These are phyloP conservation scores for Entomobrya multifasciata DNA, from an alignment of 2,888 invertebrate species.

Conservation along the genomic window DNA sequence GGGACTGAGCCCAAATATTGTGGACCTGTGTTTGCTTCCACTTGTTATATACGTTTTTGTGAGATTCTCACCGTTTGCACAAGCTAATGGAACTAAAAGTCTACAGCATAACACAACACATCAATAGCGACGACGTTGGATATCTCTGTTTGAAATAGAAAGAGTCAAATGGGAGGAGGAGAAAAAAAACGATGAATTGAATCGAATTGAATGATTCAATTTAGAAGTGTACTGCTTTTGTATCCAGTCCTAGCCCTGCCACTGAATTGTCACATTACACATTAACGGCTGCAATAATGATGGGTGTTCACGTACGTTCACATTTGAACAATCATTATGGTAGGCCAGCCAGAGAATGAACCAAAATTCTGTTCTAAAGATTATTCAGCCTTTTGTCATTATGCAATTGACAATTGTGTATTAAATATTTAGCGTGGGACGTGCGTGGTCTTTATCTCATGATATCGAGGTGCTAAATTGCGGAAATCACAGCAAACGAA, in stretches of 20 bases:
- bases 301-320: conserved; percentile 34
- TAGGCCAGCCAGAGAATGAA: too few relatives aligned
- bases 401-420: background rate
- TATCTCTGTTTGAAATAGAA: too few relatives aligned
- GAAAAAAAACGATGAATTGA: too few relatives aligned
- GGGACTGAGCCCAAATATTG: background rate
- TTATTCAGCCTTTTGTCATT: background rate
- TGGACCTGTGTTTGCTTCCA: background rate
- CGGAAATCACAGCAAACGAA: background rate
- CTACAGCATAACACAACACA: too few relatives aligned
- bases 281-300: conserved; percentile 10
- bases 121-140: too few relatives aligned
- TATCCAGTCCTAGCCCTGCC: too few relatives aligned
- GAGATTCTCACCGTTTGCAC: too few relatives aligned
- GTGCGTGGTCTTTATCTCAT: background rate
- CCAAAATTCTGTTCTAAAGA: too few relatives aligned
- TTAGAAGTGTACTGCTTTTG: background rate
- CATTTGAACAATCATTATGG: too few relatives aligned
- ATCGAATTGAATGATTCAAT: background rate
- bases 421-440: background rate
- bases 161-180: too few relatives aligned
- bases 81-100: too few relatives aligned
- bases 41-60: too few relatives aligned
- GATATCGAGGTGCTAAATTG: background rate
- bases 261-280: background rate